These are phyloP conservation scores for Cosmopolites sordidus DNA, from an alignment of 2,888 invertebrate genomes.

Conservation along the genomic window DNA sequence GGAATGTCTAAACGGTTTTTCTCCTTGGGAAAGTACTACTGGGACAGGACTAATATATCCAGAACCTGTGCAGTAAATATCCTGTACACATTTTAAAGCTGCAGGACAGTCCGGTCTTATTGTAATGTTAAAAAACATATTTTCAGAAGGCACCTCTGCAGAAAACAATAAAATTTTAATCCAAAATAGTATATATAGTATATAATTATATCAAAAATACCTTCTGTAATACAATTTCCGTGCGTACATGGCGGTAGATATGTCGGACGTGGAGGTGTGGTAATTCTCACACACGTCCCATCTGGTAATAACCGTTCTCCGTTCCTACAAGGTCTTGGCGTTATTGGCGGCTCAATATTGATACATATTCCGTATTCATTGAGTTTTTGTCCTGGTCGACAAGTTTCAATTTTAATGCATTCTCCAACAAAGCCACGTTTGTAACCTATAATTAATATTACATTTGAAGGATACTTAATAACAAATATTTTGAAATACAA, in stretches of 20 bases:
- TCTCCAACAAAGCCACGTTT: no score
- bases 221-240: no score
- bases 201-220: no score
- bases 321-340: no score
- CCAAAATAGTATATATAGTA: no score
- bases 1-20: constrained; percentile 72
- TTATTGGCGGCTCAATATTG: not conserved
- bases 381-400: not conserved
- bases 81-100: constrained; percentile 74
- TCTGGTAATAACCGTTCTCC: not conserved
- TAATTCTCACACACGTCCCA: not conserved
- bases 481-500: no score
- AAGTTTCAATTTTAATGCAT: not conserved
- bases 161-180: no score
- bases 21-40: constrained; percentile 55
- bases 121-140: not conserved
- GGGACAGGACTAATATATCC: constrained; percentile 70
- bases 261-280: not conserved
- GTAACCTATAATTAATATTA: no score
- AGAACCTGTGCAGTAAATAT: constrained; percentile 71
- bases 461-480: no score
- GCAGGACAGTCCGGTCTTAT: constrained; percentile 67
- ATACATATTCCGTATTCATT: not conserved
- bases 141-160: not conserved
- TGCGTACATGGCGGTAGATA: not conserved